Base-by-base conservation (phyloP, 2,113 vertebrate species). In the Crotalus tigris region DNA sequence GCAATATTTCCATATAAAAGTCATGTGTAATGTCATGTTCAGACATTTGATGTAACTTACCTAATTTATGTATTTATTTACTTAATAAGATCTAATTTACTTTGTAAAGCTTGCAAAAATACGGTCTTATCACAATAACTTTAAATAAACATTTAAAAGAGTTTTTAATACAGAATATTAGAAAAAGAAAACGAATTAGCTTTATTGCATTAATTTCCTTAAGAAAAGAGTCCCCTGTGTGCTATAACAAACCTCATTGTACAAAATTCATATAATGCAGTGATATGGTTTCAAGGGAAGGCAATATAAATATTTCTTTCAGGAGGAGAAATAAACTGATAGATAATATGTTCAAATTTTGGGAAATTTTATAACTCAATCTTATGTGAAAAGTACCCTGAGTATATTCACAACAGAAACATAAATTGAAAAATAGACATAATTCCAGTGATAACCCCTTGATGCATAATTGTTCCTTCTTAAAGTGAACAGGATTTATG, bases 401-500 rank as follows among this genome's bases (percentile, higher is more conserved):
- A 91, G 6, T 51, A 75, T 11, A 23, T 29, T 81, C 51, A 23
- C 19, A 91, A 88, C 3, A 90, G 51, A 91, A 93, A 44, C 5
- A 21, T 5, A 89, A 92, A 33, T 1, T 33, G 9, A 53, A 87
- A 61, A 92, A 92, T 0, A 2, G 81, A 92, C 88, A 59, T 58
- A 81, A 91, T 87, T 87, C 87, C n/a, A 87, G 3, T 81, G 8
- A 33, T 69, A 29, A 21, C 33, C 29, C 75, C 87, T 89, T 85
- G 26, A 33, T 90, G 89, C 88, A 92, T 39, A 94, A 58, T 53
- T 91, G 29, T 46, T 94, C 57, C 86, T 17, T 49, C 89, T 92
- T 51, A 29, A 11, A 57, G 69, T 33, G 86, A 58, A 1, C 0
- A 13, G 1, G 69, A 58, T 0, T 26, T 11, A 4, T 3, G 51